These are phyloP conservation scores for Coregonus sp. DNA, from an alignment of 2,797 vertebrate species.

Conservation along the genomic window DNA sequence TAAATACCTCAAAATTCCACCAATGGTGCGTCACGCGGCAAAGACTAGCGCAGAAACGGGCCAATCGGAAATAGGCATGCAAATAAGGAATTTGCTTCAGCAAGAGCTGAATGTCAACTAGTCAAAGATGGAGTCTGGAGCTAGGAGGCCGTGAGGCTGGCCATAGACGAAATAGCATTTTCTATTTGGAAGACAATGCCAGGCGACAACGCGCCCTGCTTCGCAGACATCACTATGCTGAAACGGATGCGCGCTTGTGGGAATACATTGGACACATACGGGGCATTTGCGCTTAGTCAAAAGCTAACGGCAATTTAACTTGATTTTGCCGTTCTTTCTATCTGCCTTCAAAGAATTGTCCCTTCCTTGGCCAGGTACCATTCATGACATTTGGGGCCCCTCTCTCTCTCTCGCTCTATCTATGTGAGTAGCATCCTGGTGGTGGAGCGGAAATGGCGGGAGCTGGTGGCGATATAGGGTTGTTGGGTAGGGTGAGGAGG, in stretches of 20 bases:
- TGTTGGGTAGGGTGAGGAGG: slow-evolving; percentile 50
- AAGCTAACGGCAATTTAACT: slow-evolving; percentile 40
- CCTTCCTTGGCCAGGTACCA: slow-evolving; percentile 77
- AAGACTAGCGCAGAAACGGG: slow-evolving; percentile 73
- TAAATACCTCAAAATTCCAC: slow-evolving; percentile 78
- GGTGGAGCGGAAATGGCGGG: slow-evolving; percentile 74
- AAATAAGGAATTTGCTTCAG: slow-evolving; percentile 85
- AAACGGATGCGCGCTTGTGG: slow-evolving; percentile 31
- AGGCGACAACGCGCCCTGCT: slow-evolving; percentile 31
- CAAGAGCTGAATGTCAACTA: slow-evolving; percentile 94
- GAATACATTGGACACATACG: slow-evolving; percentile 24
- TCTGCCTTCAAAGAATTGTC: slow-evolving; percentile 63
- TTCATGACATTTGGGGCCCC: slow-evolving; percentile 62
- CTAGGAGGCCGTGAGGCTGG: slow-evolving; percentile 85
- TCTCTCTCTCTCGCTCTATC: slow-evolving; percentile 38
- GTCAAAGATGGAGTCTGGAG: slow-evolving; percentile 97
- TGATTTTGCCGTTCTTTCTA: slow-evolving; percentile 25
- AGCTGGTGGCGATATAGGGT: slow-evolving; percentile 65
- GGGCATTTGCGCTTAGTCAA: slow-evolving; percentile 21
- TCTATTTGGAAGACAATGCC: slow-evolving; percentile 39
- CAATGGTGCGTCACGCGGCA: slow-evolving; percentile 78
- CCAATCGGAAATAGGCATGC: slow-evolving; percentile 80
- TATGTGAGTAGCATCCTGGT: slow-evolving; percentile 55
- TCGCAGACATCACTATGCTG: background rate
- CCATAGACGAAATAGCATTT: slow-evolving; percentile 70